Evolutionary conservation across 2,888 invertebrate genomes (phyloP), one percentile per base, ranked within the genome.

Genomic region (Chymomyza fuscimana): DNA sequence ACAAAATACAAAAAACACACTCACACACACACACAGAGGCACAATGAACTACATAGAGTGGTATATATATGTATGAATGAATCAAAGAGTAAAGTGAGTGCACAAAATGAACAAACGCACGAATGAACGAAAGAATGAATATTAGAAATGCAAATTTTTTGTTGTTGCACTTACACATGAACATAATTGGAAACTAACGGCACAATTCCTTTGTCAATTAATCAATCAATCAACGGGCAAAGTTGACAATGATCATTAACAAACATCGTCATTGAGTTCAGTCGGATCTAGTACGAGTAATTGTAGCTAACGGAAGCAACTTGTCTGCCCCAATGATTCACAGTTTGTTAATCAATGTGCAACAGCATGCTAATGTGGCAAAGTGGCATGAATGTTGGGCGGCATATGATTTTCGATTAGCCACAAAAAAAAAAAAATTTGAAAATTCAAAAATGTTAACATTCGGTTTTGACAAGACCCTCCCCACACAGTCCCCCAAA

Each of bases 201-300:
- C 87, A 79, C 67, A 32, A 65, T 76, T 69, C 84, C 80, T 88
- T 89, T 89, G 88, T 87, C 86, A 88, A 89, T 90, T 89, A 89
- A 89, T 90, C 89, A 90, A 89, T 89, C 90, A 90, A 89, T 89
- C 89, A 86, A 75, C 71, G 52, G 58, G 40, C 54, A 59, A 70
- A 72, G 69, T 63, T 64, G 66, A 68, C 70, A 67, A 69, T 61
- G 70, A n/a, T 67, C 67, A 69, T 46, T 46, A 69, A 64, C 68
- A 59, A 68, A 56, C 61, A 69, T 63, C 65, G 77, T 67, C 67
- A 64, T 70, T 63, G 69, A 69, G 69, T 63, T 64, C 36, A 12
- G 76, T 67, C 72, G 79, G 82, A 82, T 85, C 82, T 74, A 80
- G 75, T 77, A 78, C 82, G 73, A 80, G 75, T 77, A 78, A 78